Evolutionary conservation across 2,113 vertebrate genomes (phyloP), one percentile per base, ranked within the genome.

Genomic region (Sporophila hypoxantha): DNA sequence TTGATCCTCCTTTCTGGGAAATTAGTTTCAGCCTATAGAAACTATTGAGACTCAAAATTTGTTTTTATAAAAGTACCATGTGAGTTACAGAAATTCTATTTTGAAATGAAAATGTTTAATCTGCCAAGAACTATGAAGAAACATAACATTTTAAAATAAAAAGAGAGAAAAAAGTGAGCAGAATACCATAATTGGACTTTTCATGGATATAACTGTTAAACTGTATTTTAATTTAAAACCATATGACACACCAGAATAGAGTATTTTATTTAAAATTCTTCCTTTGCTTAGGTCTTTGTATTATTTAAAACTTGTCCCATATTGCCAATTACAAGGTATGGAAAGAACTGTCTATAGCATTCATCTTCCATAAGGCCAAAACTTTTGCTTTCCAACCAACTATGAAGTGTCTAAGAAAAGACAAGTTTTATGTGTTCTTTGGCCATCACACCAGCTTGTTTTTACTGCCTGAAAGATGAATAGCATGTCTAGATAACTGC

Each of bases 361-460:
- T 67, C 25, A 55, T 80, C 74, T 66, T 78, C n/a, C 22, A 15
- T 14, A 65, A 71, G 22, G 47, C 64, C 12, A 44, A 64, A 90
- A 75, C 34, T 50, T 69, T 59, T 61, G 47, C 42, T 82, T 90
- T 74, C 41, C 59, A 84, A 42, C 23, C 25, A 42, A 10, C 30
- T 85, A 44, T 30, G 53, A 81, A 73, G 59, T 39, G 68, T 56
- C 64, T 56, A 26, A 75, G 56, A 68, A 88, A 89, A 49, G 46
- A 65, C 14, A 91, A 83, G 62, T 73, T 85, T 82, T 65, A 19
- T 67, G 47, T 85, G 84, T 75, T 67, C 71, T 84, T 42, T 69
- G 56, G 70, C 74, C 89, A 93, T 89, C 83, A 86, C n/a, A 82
- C 37, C 82, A 94, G 79, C 80, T 91, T 94, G 73, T 36, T 86